These are phyloP conservation scores for Trachymyrmex septentrionalis DNA, from an alignment of 1,140 invertebrate genomes.

Conservation along the genomic window DNA sequence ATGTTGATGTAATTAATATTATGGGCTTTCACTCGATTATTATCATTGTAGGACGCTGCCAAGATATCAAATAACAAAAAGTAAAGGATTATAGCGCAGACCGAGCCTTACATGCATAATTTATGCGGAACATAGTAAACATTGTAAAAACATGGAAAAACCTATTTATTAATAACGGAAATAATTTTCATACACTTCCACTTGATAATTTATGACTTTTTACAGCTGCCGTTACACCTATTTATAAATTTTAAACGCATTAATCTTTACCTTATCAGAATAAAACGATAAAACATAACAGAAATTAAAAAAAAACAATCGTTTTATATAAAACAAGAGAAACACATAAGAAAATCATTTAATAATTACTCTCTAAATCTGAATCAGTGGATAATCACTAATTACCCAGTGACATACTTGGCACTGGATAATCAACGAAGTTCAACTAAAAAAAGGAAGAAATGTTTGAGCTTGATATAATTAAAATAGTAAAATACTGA, in stretches of 20 bases:
- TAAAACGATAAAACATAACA: neutral
- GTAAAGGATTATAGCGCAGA: conserved; percentile 50
- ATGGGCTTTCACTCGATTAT: conserved; percentile 65
- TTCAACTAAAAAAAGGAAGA: too few species aligned
- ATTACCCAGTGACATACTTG: too few species aligned
- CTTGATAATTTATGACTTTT: conserved; percentile 28
- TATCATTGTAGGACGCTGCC: conserved; percentile 49
- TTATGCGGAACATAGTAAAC: neutral
- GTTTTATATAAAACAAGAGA: neutral
- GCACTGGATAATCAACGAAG: too few species aligned
- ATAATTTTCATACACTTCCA: conserved; percentile 5
- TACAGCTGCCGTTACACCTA: neutral
- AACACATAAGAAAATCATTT: neutral
- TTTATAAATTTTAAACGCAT: neutral
- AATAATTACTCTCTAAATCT: too few species aligned
- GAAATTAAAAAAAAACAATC: neutral
- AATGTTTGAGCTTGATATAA: too few species aligned
- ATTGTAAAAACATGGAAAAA: neutral
- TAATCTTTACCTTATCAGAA: neutral
- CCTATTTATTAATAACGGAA: neutral
- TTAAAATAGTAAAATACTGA: too few species aligned
- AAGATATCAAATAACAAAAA: conserved; percentile 60
- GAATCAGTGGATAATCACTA: too few species aligned
- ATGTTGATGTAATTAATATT: conserved; percentile 68
- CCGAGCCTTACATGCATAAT: conserved; percentile 63